Base-by-base conservation (phyloP, 2,888 invertebrate genomes). In the Drosophila robusta region DNA sequence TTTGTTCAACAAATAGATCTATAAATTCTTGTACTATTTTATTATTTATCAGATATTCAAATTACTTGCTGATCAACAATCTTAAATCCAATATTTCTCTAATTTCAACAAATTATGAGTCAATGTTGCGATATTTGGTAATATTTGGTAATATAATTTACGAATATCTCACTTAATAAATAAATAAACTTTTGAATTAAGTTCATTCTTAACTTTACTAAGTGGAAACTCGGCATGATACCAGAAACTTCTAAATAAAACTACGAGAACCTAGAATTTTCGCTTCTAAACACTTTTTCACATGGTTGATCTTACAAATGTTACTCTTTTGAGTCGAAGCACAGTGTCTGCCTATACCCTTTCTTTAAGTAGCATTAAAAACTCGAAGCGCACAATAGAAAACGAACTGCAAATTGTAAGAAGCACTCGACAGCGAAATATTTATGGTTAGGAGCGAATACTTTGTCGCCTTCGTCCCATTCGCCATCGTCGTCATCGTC, bases 361-460 rank as follows among this genome's bases (percentile, higher is more conserved):
- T 75, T 71, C 61, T 42, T n/a, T 44, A 46, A 51, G 50, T 22
- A 58, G 62, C 85, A 70, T 70, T 70, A 63, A 65, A 65, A 74
- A 70, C 55, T 70, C 64, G 58, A 51, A 22, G 29, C 49, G 71
- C 64, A 78, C 82, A 82, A 81, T 66, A 71, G 68, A 67, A 70
- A 84, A 83, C 85, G 87, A 84, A 75, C 81, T 87, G 83, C 78
- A 87, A 84, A 84, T 87, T 86, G 83, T 84, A 71, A 66, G 68
- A 85, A 81, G 84, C 79, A 87, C 81, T 87, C 77, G 87, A 71
- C 70, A 75, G 64, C 72, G 63, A 77, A 71, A 77, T 77, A 76
- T 86, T 74, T 83, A 86, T 83, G 76, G 61, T 64, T 52, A 65
- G 63, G 50, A 69, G 70, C 66, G 52, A 75, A 71, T 50, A 45